Evolutionary conservation across 1,140 invertebrate genomes (phyloP).

Genomic region (Hydropsyche tenuis): DNA sequence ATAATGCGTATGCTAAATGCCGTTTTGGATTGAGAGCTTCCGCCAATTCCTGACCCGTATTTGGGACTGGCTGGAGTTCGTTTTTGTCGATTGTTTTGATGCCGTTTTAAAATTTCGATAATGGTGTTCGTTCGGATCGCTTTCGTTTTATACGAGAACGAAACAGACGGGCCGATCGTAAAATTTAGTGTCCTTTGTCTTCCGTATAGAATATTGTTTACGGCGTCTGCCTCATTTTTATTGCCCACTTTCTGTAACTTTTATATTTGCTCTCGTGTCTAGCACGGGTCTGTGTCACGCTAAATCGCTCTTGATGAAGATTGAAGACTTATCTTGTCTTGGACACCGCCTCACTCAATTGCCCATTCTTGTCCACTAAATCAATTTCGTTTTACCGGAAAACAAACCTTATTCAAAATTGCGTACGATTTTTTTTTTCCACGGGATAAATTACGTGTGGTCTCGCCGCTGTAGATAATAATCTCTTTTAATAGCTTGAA

Average conservation of each 20-base stretch:
- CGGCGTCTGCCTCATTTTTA: slow-evolving; percentile 18
- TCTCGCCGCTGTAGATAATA: background rate
- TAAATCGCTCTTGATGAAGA: slow-evolving; percentile 26
- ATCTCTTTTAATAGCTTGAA: background rate
- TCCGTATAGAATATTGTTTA: slow-evolving; percentile 34
- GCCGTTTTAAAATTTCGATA: slow-evolving; percentile 9
- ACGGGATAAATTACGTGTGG: background rate
- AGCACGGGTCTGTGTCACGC: slow-evolving; percentile 12
- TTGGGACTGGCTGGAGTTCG: too few species aligned
- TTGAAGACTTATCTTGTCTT: slow-evolving; percentile 28
- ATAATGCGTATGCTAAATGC: too few species aligned
- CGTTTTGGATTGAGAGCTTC: too few species aligned
- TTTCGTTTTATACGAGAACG: background rate
- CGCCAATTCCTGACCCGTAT: too few species aligned
- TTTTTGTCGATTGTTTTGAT: background rate
- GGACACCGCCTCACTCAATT: slow-evolving; percentile 15
- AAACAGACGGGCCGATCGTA: slow-evolving; percentile 17
- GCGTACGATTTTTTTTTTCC: background rate
- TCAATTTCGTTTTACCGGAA: slow-evolving; percentile 3
- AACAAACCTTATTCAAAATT: background rate
- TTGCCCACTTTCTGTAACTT: slow-evolving; percentile 33
- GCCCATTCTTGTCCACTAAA: background rate
- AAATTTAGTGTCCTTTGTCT: slow-evolving; percentile 38
- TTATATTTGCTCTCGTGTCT: slow-evolving; percentile 24
- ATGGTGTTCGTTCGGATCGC: background rate